Conservation (phyloP, 2,888 invertebrate genomes). For the Eupithecia vulgata region DNA sequence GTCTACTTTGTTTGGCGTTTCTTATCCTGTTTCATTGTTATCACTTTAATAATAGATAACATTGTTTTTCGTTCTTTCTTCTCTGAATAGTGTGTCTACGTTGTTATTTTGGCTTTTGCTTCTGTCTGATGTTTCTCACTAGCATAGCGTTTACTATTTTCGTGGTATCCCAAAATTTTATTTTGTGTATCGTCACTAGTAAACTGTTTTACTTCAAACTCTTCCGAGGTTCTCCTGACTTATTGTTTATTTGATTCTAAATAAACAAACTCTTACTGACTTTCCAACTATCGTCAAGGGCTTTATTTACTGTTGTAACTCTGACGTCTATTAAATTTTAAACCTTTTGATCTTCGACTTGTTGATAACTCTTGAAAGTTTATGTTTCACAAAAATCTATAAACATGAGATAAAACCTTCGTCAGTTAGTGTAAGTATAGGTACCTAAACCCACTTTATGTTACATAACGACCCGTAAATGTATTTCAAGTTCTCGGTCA, state of each 20-base stretch:
- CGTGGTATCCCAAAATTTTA: not conserved
- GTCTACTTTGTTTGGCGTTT: slow-evolving; percentile 39
- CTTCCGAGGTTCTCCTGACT: not conserved
- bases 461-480: slow-evolving; percentile 46
- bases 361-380: slow-evolving; percentile 26
- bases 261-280: slow-evolving; percentile 19
- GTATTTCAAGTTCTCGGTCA: slow-evolving; percentile 53
- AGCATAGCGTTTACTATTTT: not conserved
- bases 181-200: not conserved
- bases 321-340: slow-evolving; percentile 18
- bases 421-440: slow-evolving; percentile 10
- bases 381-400: slow-evolving; percentile 23
- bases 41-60: slow-evolving; percentile 15
- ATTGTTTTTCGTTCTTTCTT: not conserved
- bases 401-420: slow-evolving; percentile 21
- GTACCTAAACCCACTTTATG: slow-evolving; percentile 21
- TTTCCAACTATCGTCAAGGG: slow-evolving; percentile 11
- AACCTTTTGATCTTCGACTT: slow-evolving; percentile 24
- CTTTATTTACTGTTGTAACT: slow-evolving; percentile 15
- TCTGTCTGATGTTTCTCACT: not conserved
- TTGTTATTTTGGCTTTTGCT: not conserved
- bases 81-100: not conserved
- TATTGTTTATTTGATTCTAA: slow-evolving; percentile 19
- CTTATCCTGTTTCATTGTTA: slow-evolving; percentile 24
- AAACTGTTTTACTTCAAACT: not conserved